Evolutionary conservation across 1,140 invertebrate species (phyloP), one percentile per base, ranked within the genome.

Genomic region (Zaprionus nigranus): DNA sequence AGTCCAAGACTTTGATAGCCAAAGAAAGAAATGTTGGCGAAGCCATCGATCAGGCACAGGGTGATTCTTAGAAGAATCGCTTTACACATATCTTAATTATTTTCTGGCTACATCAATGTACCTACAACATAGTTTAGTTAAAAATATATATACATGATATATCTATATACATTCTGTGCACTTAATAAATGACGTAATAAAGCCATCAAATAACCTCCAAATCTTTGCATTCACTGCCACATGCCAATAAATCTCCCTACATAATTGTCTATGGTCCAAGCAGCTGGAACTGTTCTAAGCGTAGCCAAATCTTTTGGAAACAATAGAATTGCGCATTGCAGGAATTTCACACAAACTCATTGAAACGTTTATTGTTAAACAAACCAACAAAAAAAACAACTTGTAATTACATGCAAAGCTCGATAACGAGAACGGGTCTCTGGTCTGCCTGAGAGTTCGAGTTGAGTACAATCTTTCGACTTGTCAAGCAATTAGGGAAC

Each of bases 1-100:
- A 79, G 40, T 56, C 61, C 28, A 92, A 90, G 54, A 38, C 26
- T 0, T 13, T 9, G 17, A 75, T 65, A 12, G 22, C 7, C 15
- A 56, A 69, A 4, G 15, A 59, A 15, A 63, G n/a, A 1, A 28
- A 56, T 9, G 51, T 34, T 9, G 11, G 36, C 0, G 57, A 56
- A 1, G 7, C 54, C 5, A 24, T 49, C 17, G 54, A 51, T 28
- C 54, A 36, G 36, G 61, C 20, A 2, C 54, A 74, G 36, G 64
- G 64, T 13, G 71, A 67, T 26, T 34, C 49, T 17, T 70, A 63
- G 30, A 11, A 0, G 22, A n/a, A 7, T 13, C n/a, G 9, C 7
- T 22, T 2, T 9, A 51, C 6, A 22, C 12, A 17, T 0, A 34
- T 0, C 13, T 12, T 38, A 13, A 13, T 38, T 13, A 5, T 15